Percentiles rank a stretch among this genome's conserved stretches.
phyloP scores from a whole-genome alignment of 2,888 invertebrate species.

The Trissolcus brochymenae region DNA sequence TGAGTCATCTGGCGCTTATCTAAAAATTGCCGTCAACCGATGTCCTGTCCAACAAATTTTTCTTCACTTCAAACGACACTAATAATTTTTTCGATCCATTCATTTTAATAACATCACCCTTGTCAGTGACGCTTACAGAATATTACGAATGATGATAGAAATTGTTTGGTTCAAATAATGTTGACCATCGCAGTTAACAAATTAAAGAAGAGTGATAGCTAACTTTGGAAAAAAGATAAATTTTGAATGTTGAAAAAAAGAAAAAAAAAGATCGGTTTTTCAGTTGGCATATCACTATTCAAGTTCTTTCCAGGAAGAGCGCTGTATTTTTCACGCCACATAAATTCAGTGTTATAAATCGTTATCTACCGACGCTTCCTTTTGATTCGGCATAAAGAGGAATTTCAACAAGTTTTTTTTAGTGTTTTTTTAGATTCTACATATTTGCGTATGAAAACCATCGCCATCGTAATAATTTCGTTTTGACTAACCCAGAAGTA shows the following conservation, averaged over 20 bases:
- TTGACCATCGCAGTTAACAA: too few species aligned
- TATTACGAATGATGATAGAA: conserved; percentile 16
- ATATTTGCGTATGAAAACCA: too few species aligned
- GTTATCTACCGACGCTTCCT: background rate
- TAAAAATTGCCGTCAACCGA: conserved; percentile 19
- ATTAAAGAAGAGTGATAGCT: too few species aligned
- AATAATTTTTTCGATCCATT: conserved; percentile 31
- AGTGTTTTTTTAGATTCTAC: background rate
- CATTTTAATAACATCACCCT: conserved; percentile 27
- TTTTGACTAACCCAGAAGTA: too few species aligned
- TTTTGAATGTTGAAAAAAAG: too few species aligned
- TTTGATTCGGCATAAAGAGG: conserved; percentile 1
- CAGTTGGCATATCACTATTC: background rate
- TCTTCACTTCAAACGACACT: conserved; percentile 26
- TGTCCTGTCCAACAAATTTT: conserved; percentile 15
- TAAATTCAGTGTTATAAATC: conserved; percentile 12
- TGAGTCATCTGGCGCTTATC: conserved; percentile 26
- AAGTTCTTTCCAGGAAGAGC: background rate
- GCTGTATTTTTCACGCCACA: conserved; percentile 1
- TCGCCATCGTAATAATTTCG: too few species aligned
- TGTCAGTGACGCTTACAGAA: conserved; percentile 14
- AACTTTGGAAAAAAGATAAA: background rate
- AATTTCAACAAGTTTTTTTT: conserved; percentile 28
- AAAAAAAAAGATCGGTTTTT: too few species aligned
- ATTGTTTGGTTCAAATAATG: too few species aligned